Base-by-base conservation (phyloP, 1,140 invertebrate genomes). In the Tetranychus urticae region DNA sequence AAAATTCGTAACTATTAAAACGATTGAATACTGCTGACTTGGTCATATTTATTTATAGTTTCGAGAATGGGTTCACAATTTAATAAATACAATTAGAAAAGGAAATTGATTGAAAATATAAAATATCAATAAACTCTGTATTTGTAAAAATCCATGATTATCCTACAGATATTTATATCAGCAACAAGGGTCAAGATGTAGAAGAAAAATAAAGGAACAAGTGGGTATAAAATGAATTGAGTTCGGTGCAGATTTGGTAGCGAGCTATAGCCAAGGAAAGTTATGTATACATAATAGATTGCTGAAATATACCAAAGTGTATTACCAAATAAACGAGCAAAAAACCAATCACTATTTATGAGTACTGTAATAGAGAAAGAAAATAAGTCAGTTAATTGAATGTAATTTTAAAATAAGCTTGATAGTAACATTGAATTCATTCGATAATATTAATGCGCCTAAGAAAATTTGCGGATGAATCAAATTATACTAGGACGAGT, bases 191-290 rank as follows among this genome's bases (percentile, higher is more conserved):
- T 85, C 12, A 86, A 74, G 47, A 96, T 71, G 72, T 88, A 97
- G 10, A 84, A 70, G 1, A 97, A 66, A 60, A 86, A 72, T 39
- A 90, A 74, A 58, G 83, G 72, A 10, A 89, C 85, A 45, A 97
- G 71, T 35, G 88, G 85, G 66, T 87, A 82, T 60, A 98, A 77
- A 70, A 97, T 82, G 46, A 85, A 74, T 68, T 91, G 79, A 0
- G 89, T 90, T 67, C 86, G 88, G 66, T 87, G 82, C 50, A 97
- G 74, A 71, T 89, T 86, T 56, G 90, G 86, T 66, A 97, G 78
- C 72, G 86, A 88, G 73, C 86, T 92, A 71, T 97, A 98, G 65
- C 94, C 94, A 63, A 98, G 78, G 72, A 97, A 97, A 56, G 92
- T 96, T 65, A 97, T 96, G 70, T 97, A 97, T 62, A 93, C 76